Evolutionary conservation across 2,797 vertebrate genomes (phyloP).

Genomic region (Sebastes minor): DNA sequence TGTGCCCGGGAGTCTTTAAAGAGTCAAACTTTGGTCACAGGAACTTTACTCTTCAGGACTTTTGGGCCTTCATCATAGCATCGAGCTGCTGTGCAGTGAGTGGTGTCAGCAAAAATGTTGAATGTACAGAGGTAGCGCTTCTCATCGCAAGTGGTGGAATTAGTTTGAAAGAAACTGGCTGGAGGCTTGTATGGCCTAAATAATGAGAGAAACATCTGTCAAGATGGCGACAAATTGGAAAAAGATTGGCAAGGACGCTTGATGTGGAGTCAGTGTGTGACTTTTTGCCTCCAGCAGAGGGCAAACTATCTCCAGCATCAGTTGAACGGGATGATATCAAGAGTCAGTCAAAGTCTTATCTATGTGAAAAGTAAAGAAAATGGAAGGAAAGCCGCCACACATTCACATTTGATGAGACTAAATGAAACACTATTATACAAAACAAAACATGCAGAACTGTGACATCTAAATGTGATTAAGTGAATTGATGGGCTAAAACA

Average conservation of each 20-base stretch:
- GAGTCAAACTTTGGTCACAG: constrained; percentile 53
- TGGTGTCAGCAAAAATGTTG: constrained; percentile 23
- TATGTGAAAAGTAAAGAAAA: too few relatives aligned
- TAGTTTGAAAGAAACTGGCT: constrained; percentile 14
- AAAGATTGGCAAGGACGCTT: background rate
- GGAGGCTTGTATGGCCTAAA: background rate
- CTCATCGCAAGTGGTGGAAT: constrained; percentile 1
- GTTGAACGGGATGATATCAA: background rate
- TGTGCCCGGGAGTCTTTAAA: constrained; percentile 36
- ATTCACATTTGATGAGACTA: background rate
- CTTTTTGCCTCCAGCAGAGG: constrained; percentile 72
- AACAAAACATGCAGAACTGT: background rate
- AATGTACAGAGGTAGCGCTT: background rate
- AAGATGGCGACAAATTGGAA: background rate
- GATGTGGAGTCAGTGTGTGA: constrained; percentile 15
- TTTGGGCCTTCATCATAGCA: constrained; percentile 3
- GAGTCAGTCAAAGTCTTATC: background rate
- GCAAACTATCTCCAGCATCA: constrained; percentile 65
- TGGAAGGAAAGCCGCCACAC: background rate
- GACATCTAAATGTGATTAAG: background rate
- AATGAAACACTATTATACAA: background rate
- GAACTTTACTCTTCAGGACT: constrained; percentile 32
- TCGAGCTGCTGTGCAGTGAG: background rate
- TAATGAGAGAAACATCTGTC: constrained; percentile 10
- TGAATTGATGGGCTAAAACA: background rate